Evolutionary conservation across 2,113 vertebrate species (phyloP).

Genomic region (Osmerus mordax): DNA sequence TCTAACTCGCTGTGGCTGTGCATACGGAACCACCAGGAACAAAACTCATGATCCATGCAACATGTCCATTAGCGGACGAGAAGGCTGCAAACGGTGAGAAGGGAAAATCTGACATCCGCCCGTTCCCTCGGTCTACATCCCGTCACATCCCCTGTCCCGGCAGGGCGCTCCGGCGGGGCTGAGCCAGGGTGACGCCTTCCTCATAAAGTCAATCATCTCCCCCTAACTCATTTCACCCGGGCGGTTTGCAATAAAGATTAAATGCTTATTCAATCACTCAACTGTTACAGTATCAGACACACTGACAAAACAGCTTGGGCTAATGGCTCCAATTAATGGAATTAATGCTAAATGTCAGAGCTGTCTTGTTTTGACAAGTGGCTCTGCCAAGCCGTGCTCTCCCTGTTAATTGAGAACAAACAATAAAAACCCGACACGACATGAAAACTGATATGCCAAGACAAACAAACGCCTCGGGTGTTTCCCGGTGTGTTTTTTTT

Average conservation of each 20-base stretch:
- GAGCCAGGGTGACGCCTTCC: slow-evolving; percentile 1
- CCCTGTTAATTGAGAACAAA: slow-evolving; percentile 51
- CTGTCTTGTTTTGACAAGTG: slow-evolving; percentile 45
- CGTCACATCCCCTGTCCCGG: background rate
- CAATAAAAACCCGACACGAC: slow-evolving; percentile 46
- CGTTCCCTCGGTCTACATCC: background rate
- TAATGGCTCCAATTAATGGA: slow-evolving; percentile 54
- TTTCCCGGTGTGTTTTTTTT: slow-evolving; percentile 36
- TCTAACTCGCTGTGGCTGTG: no score
- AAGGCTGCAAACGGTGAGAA: no score
- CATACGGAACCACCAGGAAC: no score
- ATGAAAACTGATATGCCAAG: slow-evolving; percentile 55
- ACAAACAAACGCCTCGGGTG: slow-evolving; percentile 57
- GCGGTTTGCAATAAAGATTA: slow-evolving; percentile 26
- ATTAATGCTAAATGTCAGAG: slow-evolving; percentile 51
- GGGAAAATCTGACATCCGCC: no score
- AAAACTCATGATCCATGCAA: no score
- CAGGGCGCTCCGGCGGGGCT: background rate
- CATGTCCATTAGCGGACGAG: no score
- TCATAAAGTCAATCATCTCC: slow-evolving; percentile 13
- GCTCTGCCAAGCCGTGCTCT: slow-evolving; percentile 45
- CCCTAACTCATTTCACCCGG: slow-evolving; percentile 26
- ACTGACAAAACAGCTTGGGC: slow-evolving; percentile 47
- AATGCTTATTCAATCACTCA: slow-evolving; percentile 39
- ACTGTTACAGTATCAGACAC: slow-evolving; percentile 42